Percentiles rank a stretch among this genome's conserved stretches.
Conservation (phyloP, 2,113 vertebrate species). For the Rafetus swinhoei region DNA sequence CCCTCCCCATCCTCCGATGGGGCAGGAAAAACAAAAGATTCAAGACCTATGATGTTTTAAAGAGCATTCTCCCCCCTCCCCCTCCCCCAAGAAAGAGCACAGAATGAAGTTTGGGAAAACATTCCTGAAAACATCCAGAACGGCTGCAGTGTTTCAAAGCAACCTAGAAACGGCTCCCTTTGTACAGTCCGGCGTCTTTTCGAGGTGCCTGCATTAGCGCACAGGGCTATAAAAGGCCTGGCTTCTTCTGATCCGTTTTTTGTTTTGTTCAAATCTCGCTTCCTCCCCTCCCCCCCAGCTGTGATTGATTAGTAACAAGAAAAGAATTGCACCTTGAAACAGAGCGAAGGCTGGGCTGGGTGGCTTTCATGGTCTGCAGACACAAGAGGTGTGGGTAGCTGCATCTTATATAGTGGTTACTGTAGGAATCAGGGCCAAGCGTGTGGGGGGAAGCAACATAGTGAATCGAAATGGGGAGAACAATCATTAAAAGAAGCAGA, state of each 20-base stretch:
- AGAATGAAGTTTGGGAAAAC: neutral
- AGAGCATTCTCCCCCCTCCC: neutral
- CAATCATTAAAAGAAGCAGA: neutral
- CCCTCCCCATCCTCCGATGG: neutral
- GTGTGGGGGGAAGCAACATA: neutral
- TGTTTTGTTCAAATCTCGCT: neutral
- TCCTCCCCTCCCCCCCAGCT: fast-evolving
- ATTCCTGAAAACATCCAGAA: neutral
- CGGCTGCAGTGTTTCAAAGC: neutral
- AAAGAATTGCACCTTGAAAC: neutral
- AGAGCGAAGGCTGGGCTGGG: neutral
- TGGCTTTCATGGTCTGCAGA: neutral
- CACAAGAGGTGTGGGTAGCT: neutral
- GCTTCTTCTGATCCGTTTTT: neutral
- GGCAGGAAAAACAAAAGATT: neutral
- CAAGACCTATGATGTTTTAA: neutral
- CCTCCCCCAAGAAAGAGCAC: neutral
- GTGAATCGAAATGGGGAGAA: neutral
- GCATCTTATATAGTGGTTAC: neutral
- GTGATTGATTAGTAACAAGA: neutral
- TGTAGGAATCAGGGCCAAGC: neutral
- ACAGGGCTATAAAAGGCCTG: too few species aligned
- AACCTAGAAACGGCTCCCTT: neutral
- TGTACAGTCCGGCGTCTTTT: too few species aligned
- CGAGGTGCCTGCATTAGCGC: neutral